These are phyloP conservation scores for Argynnis bischoffii DNA, from an alignment of 2,888 invertebrate genomes.

Conservation along the genomic window DNA sequence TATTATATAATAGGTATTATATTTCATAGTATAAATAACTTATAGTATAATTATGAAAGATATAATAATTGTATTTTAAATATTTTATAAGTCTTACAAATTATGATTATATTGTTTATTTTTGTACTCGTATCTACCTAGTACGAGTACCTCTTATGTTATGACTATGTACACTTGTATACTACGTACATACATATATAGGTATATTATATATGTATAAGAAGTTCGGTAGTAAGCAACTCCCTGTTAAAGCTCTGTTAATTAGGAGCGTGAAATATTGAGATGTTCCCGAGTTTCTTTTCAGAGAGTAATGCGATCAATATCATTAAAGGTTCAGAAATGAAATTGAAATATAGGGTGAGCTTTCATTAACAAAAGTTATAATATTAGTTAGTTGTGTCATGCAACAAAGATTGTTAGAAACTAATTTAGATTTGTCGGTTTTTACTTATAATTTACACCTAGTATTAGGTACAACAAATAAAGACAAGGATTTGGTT, in stretches of 20 bases:
- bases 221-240: conserved; percentile 24
- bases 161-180: not conserved
- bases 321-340: conserved; percentile 62
- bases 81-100: too few species aligned
- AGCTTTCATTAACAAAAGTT: conserved; percentile 58
- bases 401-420: conserved; percentile 34
- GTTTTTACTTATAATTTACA: too few species aligned
- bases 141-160: too few species aligned
- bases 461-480: too few species aligned
- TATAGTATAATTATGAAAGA: too few species aligned
- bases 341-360: conserved; percentile 56
- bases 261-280: conserved; percentile 43
- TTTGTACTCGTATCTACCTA: too few species aligned
- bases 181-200: not conserved
- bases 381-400: conserved; percentile 51
- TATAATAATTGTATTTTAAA: too few species aligned
- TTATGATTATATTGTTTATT: too few species aligned
- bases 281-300: conserved; percentile 41
- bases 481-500: too few species aligned
- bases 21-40: too few species aligned
- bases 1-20: too few species aligned
- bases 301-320: conserved; percentile 60
- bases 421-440: not conserved
- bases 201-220: conserved; percentile 13
- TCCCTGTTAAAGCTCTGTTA: conserved; percentile 34